Evolutionary conservation across 2,797 vertebrate species (phyloP), one percentile per base, ranked within the genome.

Genomic region (Tragelaphus oryx): DNA sequence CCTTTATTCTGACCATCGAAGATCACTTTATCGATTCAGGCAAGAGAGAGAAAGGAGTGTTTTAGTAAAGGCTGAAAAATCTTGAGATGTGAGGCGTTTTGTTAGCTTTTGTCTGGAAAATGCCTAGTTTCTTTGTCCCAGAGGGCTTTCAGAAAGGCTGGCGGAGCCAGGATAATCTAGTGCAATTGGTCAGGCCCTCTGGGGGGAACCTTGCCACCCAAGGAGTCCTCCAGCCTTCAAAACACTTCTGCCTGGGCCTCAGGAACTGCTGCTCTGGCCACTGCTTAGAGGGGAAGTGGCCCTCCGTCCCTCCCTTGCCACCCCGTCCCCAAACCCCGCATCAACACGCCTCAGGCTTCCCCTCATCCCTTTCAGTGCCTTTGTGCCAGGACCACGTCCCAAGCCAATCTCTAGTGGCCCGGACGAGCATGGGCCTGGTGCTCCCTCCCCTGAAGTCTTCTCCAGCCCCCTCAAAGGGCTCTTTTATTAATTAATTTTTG

Each of bases 71-170:
- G 54, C 33, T 88, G 37, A 93, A 78, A 96, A 68, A 48, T 89
- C 92, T 84, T 79, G 54, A 95, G 16, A 87, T 11, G 13, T 16
- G 54, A 90, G n/a, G 57, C 24, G 0, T 22, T 1, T 59, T 79
- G 48, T 85, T 89, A 59, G 88, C 85, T 91, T 95, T 91, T 80
- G 68, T 95, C 78, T 76, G 17, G 74, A 86, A 95, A 93, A 83
- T 50, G 13, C 86, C 91, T 93, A 3, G 8, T 74, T 82, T 79
- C 76, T 88, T 75, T 57, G 65, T 88, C 85, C 13, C 48, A 48
- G 78, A 85, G 74, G 28, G 30, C 48, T 92, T 83, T 82, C 60
- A 57, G 93, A 85, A 62, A 30, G 46, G 26, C 74, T 52, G 59
- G 46, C 37, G n/a, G 76, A 81, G 41, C 75, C 59, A 46, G 50